Percentiles rank a stretch among this genome's conserved stretches.
phyloP scores from a whole-genome alignment of 2,888 invertebrate genomes.

The Corbicula japonica region DNA sequence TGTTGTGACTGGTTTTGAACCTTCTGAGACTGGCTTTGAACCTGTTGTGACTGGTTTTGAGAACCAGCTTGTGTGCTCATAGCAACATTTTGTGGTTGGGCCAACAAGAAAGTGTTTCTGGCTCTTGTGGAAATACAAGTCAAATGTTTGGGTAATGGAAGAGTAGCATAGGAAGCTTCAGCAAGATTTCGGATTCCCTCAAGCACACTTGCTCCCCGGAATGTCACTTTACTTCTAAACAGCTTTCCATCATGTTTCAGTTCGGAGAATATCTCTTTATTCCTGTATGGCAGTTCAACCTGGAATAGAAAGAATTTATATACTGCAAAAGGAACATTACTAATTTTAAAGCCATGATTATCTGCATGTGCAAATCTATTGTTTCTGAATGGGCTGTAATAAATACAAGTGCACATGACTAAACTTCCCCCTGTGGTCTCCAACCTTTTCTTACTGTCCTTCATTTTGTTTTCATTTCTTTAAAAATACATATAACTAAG shows the following conservation, averaged over 20 bases:
- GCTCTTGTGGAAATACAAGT: constrained; percentile 73
- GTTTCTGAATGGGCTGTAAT: no score
- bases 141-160: constrained; percentile 78
- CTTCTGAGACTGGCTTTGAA: no score
- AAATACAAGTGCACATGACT: no score
- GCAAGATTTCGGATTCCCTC: constrained; percentile 80
- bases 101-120: constrained; percentile 74
- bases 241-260: constrained; percentile 31
- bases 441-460: no score
- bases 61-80: constrained; percentile 10
- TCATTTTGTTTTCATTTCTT: no score
- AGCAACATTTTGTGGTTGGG: constrained; percentile 29
- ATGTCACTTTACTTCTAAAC: constrained; percentile 72
- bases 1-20: no score
- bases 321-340: no score
- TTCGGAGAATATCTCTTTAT: constrained; percentile 41
- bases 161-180: constrained; percentile 71
- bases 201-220: constrained; percentile 78
- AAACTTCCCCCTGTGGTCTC: no score
- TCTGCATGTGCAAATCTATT: no score
- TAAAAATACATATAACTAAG: no score
- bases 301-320: no score
- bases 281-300: constrained; percentile 62
- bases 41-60: constrained; percentile 2
- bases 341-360: no score